A percentile compares a stretch with the other conserved stretches of the same genome.
Evolutionary conservation across 2,797 vertebrate species (phyloP).

Genomic region (Australoheros facetus): DNA sequence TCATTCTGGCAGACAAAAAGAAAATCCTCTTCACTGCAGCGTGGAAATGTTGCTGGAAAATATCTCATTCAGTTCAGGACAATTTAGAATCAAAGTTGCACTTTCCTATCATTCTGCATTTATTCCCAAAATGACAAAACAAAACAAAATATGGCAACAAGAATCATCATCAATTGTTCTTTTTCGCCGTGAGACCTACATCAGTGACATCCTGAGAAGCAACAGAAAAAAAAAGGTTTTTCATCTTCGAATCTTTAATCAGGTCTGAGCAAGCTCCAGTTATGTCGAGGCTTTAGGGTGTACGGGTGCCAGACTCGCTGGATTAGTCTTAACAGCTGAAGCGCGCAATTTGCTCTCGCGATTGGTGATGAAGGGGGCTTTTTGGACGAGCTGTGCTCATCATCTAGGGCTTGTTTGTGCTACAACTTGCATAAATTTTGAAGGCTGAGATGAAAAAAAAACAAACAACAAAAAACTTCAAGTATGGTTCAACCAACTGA

Average conservation of each 20-base stretch:
- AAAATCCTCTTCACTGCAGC: not conserved
- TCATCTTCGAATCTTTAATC: slow-evolving; percentile 45
- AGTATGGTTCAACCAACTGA: slow-evolving; percentile 33
- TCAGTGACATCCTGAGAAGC: slow-evolving; percentile 7
- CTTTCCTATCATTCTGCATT: not conserved
- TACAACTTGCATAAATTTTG: slow-evolving; percentile 61
- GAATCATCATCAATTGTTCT: not conserved
- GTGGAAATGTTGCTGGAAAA: not conserved
- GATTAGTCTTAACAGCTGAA: slow-evolving; percentile 73
- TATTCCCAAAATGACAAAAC: not conserved
- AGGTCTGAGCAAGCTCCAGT: slow-evolving; percentile 50
- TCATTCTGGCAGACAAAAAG: slow-evolving; percentile 4
- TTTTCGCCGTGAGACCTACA: slow-evolving; percentile 20
- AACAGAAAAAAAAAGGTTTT: slow-evolving; percentile 20
- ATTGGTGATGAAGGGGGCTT: slow-evolving; percentile 59
- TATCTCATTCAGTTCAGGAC: not conserved
- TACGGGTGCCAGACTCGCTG: slow-evolving; percentile 60
- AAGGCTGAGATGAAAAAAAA: slow-evolving; percentile 20
- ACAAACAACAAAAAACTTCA: not conserved
- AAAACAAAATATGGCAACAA: not conserved
- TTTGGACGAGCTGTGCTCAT: slow-evolving; percentile 57
- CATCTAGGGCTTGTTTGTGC: slow-evolving; percentile 57
- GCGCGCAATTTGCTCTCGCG: slow-evolving; percentile 57
- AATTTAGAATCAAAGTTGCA: not conserved
- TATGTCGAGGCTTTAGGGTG: slow-evolving; percentile 38